Evolutionary conservation across 2,113 vertebrate genomes (phyloP), one percentile per base, ranked within the genome.

Genomic region (Hucho hucho): DNA sequence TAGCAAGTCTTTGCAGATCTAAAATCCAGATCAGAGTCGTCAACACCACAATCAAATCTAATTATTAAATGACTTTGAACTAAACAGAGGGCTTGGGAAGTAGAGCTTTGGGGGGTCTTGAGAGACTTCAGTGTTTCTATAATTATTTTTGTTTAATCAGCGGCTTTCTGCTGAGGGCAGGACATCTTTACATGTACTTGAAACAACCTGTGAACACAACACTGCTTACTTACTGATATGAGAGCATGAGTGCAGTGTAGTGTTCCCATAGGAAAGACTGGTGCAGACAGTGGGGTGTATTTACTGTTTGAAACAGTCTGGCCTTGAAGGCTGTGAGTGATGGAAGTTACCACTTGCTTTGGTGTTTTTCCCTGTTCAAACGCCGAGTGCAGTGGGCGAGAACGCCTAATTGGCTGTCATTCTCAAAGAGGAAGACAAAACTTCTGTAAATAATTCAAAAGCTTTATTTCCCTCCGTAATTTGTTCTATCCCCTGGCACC

Each of bases 391-490:
- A 75, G 66, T 43, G 68, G 13, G 64, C 68, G 70, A 76, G 63
- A 76, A 79, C 79, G 76, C 68, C 65, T 82, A 84, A 87, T 90
- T 86, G 80, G 70, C 77, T 86, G 79, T 85, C 74, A 70, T 79
- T 87, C 70, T 83, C 75, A 75, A 66, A 77, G 69, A 81, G 37
- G 24, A 24, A 88, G 79, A 72, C 78, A 78, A 77, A 74, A 28
- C 66, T 56, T 64, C 47, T 64, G 70, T 75, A 69, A 86, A 83
- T 77, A 82, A 75, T 72, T 86, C 83, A 56, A 67, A 67, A 43
- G 59, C 76, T 75, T 61, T 80, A 78, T 79, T 77, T 79, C 76
- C 81, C 74, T 73, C 72, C 26, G 64, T 76, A 79, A 81, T 84
- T 85, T 78, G 75, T 61, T 82, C 49, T 58, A 82, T 75, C 75